Evolutionary conservation across 2,113 vertebrate genomes (phyloP), one percentile per base, ranked within the genome.

Genomic region (Lichenostomus cassidix): DNA sequence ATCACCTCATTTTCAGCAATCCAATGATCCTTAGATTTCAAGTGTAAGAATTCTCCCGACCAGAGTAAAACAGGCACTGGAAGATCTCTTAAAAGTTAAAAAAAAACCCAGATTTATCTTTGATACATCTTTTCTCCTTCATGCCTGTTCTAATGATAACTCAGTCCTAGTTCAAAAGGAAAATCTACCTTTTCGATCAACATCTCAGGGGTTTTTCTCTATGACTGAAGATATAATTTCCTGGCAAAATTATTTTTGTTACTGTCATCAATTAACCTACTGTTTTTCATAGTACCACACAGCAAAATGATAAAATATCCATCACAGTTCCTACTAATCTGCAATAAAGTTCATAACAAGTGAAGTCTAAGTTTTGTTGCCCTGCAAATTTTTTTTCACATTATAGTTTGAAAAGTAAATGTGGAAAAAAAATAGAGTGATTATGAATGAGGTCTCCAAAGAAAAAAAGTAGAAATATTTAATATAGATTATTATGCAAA

Each of bases 401-500:
- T 29, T 68, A 25, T 47, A n/a, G 3, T 71, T 78, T 89, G 28
- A 90, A 94, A 53, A 94, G 11, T 15, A 87, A 90, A 33, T 28
- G 9, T 58, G 5, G 73, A 37, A 59, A 83, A 93, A 95, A 84
- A 74, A 64, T 8, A 21, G 13, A 67, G 33, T 76, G 69, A 92
- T 96, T 97, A 96, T 67, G 82, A 96, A 76, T 69, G 39, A 96
- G 69, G 23, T 97, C 86, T 97, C 93, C 50, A 79, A 95, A 97
- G 88, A 93, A 96, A 95, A 44, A 88, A 95, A n/a, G 69, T 91
- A 97, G 85, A 97, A 95, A 96, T 97, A 96, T 94, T 97, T 97
- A 97, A 97, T 93, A 94, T 90, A 95, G 83, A 96, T 97, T 97
- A 97, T 97, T 97, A 97, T 96, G 88, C 91, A 97, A 97, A 97